A percentile compares a stretch with the other conserved stretches of the same genome.
Conservation (phyloP, 2,113 vertebrate species). For the Indicator indicator region DNA sequence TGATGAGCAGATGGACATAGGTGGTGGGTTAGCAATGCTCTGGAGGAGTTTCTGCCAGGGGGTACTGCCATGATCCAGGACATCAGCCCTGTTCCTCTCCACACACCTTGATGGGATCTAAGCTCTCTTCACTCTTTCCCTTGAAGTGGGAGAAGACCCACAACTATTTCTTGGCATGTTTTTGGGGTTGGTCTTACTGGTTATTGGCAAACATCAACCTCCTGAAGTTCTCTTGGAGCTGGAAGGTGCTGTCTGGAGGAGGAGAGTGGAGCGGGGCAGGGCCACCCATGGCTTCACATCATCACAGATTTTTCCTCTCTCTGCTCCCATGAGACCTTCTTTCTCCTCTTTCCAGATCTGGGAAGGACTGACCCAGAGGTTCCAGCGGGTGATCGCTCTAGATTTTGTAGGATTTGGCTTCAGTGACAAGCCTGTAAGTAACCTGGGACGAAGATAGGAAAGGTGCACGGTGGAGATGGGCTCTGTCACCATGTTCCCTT, state of each 20-base stretch:
- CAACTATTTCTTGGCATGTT: not conserved
- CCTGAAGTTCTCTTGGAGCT: not conserved
- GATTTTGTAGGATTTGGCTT: slow-evolving; percentile 97
- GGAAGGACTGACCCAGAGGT: slow-evolving; percentile 90
- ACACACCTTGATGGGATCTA: not conserved
- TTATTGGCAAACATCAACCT: not conserved
- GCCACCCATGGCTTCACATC: accelerated
- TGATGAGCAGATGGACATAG: not conserved
- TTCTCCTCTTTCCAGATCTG: slow-evolving; percentile 83
- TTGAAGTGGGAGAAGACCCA: not conserved
- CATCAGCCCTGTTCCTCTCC: not conserved
- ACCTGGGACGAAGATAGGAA: not conserved
- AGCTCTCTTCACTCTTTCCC: accelerated
- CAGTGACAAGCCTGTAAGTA: slow-evolving; percentile 94
- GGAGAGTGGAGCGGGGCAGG: accelerated
- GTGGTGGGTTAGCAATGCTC: not conserved
- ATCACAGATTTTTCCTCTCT: accelerated
- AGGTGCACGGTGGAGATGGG: not conserved
- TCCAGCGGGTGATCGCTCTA: slow-evolving; percentile 89
- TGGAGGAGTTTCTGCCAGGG: not conserved
- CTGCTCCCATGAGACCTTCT: not conserved
- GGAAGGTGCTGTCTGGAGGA: not conserved
- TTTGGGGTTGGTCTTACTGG: not conserved
- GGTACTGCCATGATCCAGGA: accelerated
- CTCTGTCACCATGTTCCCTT: not conserved